Evolutionary conservation across 2,888 invertebrate species (phyloP).

Genomic region (Odontomyia ornata): DNA sequence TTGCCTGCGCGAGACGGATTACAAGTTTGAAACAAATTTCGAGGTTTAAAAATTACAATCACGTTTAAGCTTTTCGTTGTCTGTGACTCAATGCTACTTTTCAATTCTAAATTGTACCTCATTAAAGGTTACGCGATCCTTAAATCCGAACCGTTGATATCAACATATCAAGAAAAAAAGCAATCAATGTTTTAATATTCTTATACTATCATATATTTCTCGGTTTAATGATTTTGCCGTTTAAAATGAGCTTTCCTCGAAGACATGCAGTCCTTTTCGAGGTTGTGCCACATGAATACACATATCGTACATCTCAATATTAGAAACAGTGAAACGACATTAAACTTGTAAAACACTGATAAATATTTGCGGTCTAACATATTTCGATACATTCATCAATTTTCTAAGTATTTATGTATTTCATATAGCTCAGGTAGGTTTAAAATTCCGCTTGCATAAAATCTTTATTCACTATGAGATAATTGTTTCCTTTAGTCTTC

Average conservation of each 20-base stretch:
- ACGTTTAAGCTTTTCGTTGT: no score
- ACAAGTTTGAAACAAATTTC: no score
- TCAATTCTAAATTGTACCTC: no score
- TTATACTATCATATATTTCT: not conserved
- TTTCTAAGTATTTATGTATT: not conserved
- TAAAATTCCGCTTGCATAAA: not conserved
- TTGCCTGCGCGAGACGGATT: no score
- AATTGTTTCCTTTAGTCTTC: not conserved
- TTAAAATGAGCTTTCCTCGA: no score
- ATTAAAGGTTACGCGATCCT: no score
- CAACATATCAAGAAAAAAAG: no score
- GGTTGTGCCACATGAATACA: not conserved
- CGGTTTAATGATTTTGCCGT: no score
- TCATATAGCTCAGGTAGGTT: not conserved
- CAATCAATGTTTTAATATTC: not conserved
- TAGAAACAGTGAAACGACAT: constrained; percentile 13
- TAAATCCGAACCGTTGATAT: no score
- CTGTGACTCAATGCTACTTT: no score
- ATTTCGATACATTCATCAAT: constrained; percentile 4
- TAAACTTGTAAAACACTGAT: constrained; percentile 11
- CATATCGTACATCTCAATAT: not conserved
- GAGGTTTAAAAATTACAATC: no score
- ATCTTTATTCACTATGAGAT: not conserved
- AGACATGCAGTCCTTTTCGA: no score
- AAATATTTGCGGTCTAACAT: not conserved